These are phyloP conservation scores for Astropecten irregularis DNA, from an alignment of 53 echinoderm and acorn worm genomes.

Conservation along the genomic window DNA sequence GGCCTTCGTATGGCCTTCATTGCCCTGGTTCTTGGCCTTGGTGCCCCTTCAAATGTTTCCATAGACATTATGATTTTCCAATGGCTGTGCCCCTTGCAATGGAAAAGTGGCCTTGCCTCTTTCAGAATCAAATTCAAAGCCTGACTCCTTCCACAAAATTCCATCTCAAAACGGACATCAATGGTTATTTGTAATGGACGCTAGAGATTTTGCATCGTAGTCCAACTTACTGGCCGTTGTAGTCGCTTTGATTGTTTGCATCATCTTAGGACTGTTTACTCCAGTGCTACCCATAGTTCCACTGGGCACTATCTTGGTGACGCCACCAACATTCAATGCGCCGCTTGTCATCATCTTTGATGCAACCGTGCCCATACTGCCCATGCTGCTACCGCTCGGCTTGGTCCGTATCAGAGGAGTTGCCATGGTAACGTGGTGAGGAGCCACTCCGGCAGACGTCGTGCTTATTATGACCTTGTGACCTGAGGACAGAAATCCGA, in stretches of 20 bases:
- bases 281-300: background rate
- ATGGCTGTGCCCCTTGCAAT: too few relatives aligned
- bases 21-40: too few relatives aligned
- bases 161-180: too few relatives aligned
- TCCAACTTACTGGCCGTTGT: conserved; percentile 45
- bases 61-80: too few relatives aligned
- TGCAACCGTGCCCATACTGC: background rate
- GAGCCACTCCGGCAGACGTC: conserved; percentile 12
- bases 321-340: background rate
- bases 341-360: background rate
- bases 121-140: too few relatives aligned
- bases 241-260: conserved; percentile 26
- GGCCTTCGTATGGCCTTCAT: too few relatives aligned
- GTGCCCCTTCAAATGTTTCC: too few relatives aligned
- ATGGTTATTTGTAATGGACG: too few relatives aligned
- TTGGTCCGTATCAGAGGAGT: background rate
- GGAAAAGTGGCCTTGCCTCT: too few relatives aligned
- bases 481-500: too few relatives aligned
- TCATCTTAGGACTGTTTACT: background rate
- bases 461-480: conserved; percentile 47
- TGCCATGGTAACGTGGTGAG: conserved; percentile 22
- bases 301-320: background rate
- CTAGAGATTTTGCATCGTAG: too few relatives aligned
- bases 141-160: too few relatives aligned
- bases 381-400: background rate